Base-by-base conservation (phyloP, 1,140 invertebrate species). In the Bombus fervidus region DNA sequence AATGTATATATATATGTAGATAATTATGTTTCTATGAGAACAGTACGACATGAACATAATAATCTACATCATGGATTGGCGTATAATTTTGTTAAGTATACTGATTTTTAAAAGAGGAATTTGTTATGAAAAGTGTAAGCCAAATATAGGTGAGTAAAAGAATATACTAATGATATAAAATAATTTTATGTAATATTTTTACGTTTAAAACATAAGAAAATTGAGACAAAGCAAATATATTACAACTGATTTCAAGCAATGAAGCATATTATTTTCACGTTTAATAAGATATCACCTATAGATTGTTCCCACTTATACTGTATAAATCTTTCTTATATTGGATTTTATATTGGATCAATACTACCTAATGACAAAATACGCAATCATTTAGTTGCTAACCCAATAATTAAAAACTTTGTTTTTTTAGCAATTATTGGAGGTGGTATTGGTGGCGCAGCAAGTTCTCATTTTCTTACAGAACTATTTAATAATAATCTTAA, bases 381-480 rank as follows among this genome's bases (percentile, higher is more conserved):
- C 39, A 10, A 39, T 10, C 39, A 39, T 3, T 9, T 39, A 39
- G 39, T 39, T 39, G 39, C 1, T 8, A 39, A 39, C 39, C 39
- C 4, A 15, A 47, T 6, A 66, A 31, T 66, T 34, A 0, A 66
- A 66, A 34, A 66, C 6, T 83, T 59, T 68, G 83, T 83, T 5
- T 82, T 72, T 93, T 90, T 78, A 96, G 97, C 96, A 37, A 95
- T 97, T 66, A 95, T 97, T 90, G 97, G 97, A 43, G 96, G 95
- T 69, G 97, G 97, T 22, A 96, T 97, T 73, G 96, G 97, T 84
- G 97, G 97, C 64, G 96, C 96, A 8, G 95, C 96, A 15, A 91
- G 96, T 37, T 96, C 96, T 0, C 96, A 96, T 91, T 97, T 96
- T 91, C 88, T 97, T 8, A 93, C 95, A 31, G 91, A 96, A 89